Base-by-base conservation (phyloP, 2,888 invertebrate genomes). In the Lacanobia wlatinum region DNA sequence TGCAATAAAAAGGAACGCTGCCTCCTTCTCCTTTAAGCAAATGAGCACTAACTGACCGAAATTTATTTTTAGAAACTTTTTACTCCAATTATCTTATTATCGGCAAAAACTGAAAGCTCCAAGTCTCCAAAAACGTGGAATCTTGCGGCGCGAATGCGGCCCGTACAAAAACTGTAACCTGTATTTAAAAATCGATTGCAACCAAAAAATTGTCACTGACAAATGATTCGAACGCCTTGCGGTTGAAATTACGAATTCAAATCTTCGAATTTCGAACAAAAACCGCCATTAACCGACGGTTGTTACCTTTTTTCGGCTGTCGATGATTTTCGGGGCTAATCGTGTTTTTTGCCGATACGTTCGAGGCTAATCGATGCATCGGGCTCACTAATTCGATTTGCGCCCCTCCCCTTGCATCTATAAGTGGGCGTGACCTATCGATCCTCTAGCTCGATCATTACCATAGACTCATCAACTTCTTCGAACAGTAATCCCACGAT, bases 121-220 rank as follows among this genome's bases (percentile, higher is more conserved):
- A 69, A 74, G 43, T 82, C 63, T 78, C 79, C 82, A 83, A 88
- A 90, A 89, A 87, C 84, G 79, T 79, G 88, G 90, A 90, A 90
- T 90, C 87, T 84, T 75, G 73, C 82, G 84, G 76, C 75, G 71
- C 82, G 78, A 85, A 82, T 81, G 83, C 77, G 75, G 73, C 84
- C 80, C 76, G 73, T 62, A 70, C 76, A 85, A 92, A 93, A 93
- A 93, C 87, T 88, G 89, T 92, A 94, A 94, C 94, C 95, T 93
- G 95, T 95, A 95, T 96, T 96, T 96, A 96, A 96, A 96, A 96
- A 96, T 96, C 96, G 96, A 96, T 96, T 95, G 95, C 93, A 93
- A 91, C 94, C 93, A 95, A 96, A 95, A 95, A 95, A 96, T 95
- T 96, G 96, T 96, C 96, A 96, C 95, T 96, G 96, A 96, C 96